phyloP scores from a whole-genome alignment of 2,888 invertebrate species.

The Frankliniella intonsa region DNA sequence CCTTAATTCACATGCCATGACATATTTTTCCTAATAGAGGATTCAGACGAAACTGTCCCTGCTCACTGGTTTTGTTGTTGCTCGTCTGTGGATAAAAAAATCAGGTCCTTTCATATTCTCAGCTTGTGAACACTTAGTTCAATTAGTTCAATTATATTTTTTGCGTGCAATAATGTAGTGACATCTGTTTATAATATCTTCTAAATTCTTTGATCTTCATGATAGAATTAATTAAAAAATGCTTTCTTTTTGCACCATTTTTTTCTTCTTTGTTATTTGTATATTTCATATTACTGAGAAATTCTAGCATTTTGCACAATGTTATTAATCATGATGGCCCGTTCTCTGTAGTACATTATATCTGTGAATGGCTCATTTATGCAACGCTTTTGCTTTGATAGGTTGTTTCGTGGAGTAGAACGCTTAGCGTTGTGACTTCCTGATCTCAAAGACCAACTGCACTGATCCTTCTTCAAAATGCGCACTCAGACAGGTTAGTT shows the following conservation, averaged over 20 bases:
- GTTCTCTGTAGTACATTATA: background rate
- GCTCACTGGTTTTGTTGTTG: too few species aligned
- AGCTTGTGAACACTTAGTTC: too few species aligned
- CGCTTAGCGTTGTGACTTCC: conserved; percentile 16
- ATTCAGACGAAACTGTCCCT: too few species aligned
- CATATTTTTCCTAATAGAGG: too few species aligned
- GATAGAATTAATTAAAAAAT: background rate
- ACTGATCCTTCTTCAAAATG: conserved; percentile 2
- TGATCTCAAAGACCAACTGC: conserved; percentile 1
- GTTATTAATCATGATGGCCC: too few species aligned
- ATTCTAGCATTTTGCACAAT: background rate
- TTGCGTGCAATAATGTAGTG: too few species aligned
- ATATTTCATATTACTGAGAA: background rate
- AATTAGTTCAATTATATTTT: too few species aligned
- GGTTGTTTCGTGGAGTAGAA: conserved; percentile 16
- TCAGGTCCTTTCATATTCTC: too few species aligned
- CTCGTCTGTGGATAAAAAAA: too few species aligned
- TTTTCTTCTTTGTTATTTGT: background rate
- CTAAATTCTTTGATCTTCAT: background rate
- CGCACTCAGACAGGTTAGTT: conserved; percentile 4
- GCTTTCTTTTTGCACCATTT: background rate
- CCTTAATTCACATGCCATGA: too few species aligned
- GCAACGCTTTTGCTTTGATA: conserved; percentile 17
- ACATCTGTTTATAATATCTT: background rate
- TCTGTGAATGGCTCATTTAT: background rate